phyloP scores from a whole-genome alignment of 2,113 vertebrate species.

The Pyrgilauda ruficollis region DNA sequence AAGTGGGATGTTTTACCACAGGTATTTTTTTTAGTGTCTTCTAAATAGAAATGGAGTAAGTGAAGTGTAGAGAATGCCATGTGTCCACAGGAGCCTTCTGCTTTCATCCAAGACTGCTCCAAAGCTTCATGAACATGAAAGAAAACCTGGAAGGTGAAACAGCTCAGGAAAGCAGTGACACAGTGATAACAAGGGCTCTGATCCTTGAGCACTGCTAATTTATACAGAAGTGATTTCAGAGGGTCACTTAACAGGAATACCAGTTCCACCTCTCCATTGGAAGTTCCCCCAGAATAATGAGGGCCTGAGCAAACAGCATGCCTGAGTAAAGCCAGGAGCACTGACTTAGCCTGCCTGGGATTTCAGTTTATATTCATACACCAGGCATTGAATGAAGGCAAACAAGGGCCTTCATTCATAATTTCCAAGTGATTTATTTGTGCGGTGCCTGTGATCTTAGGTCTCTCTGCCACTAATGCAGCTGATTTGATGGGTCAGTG shows the following conservation, averaged over 20 bases:
- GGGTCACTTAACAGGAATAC: not conserved
- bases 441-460: not conserved
- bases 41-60: not conserved
- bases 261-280: accelerated
- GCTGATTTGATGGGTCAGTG: not conserved
- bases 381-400: not conserved
- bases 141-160: not conserved
- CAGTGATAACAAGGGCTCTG: not conserved
- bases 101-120: not conserved
- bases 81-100: not conserved
- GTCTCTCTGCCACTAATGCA: not conserved
- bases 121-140: not conserved
- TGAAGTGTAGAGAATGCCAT: not conserved
- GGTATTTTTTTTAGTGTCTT: not conserved
- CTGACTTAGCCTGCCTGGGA: not conserved
- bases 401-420: not conserved
- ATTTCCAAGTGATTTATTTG: not conserved
- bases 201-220: not conserved
- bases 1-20: not conserved
- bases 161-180: not conserved
- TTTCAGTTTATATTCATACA: not conserved
- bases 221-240: not conserved
- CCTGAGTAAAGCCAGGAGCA: not conserved
- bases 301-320: not conserved
- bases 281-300: not conserved